A percentile compares a stretch with the other conserved stretches of the same genome.
Evolutionary conservation across 2,888 invertebrate genomes (phyloP).

Genomic region (Globia sparganii): DNA sequence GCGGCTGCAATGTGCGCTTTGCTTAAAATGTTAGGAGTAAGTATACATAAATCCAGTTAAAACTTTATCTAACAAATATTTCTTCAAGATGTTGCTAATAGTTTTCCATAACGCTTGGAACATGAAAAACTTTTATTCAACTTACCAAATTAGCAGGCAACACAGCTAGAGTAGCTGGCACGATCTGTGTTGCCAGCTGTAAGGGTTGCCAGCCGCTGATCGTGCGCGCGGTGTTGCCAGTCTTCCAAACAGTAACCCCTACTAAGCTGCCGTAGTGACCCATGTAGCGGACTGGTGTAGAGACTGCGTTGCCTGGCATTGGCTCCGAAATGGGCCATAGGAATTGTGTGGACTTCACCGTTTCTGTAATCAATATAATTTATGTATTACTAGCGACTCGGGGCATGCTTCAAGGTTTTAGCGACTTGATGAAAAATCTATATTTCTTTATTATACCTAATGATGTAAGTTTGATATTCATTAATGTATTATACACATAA

Average conservation of each 20-base stretch:
- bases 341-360: conserved; percentile 93
- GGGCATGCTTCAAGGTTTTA: background rate
- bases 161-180: conserved; percentile 95
- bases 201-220: conserved; percentile 96
- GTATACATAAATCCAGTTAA: background rate
- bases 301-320: conserved; percentile 90
- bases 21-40: background rate
- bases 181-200: conserved; percentile 96
- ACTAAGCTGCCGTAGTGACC: conserved; percentile 93
- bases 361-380: conserved; percentile 89
- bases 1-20: background rate
- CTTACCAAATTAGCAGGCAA: conserved; percentile 92
- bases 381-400: conserved; percentile 1
- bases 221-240: conserved; percentile 88
- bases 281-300: conserved; percentile 92
- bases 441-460: too few relatives aligned
- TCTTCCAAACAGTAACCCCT: conserved; percentile 92
- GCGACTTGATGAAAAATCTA: background rate
- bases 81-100: background rate
- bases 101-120: too few relatives aligned
- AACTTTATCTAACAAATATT: background rate
- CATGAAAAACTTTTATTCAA: conserved; percentile 1
- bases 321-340: conserved; percentile 92
- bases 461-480: background rate
- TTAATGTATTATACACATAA: too few relatives aligned